Base-by-base conservation (phyloP, 2,797 vertebrate species). In the Macropus fuliginosus region DNA sequence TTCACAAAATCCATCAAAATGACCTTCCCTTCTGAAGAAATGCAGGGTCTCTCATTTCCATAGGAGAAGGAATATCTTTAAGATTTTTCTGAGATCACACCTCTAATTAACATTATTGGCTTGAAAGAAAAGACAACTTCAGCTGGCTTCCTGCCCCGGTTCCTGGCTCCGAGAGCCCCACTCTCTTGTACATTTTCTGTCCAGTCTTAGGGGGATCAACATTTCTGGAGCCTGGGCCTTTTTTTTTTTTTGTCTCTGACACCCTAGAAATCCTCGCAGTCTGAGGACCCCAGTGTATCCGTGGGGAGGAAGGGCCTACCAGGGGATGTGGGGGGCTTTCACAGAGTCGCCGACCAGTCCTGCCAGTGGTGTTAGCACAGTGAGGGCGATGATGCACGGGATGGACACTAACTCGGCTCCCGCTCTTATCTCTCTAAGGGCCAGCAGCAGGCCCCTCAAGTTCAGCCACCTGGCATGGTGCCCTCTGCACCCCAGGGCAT, bases 371-470 rank as follows among this genome's bases (percentile, higher is more conserved):
- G 74, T 46, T 87, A 87, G 74, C 0, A 1, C 10, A 87, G 12
- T 27, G 40, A 50, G 74, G 74, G 66, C 21, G 24, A 46, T 50
- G 40, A 27, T 46, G 24, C 40, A 87, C 46, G 40, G 1, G 11
- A 50, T 4, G 24, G 74, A 87, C 74, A 87, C 0, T 59, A 8
- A 92, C 8, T 66, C 4, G 34, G 24, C 4, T 31, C 90, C 40
- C 13, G 1, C n/a, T 59, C 62, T 93, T 54, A 14, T 34, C 16
- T 54, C 16, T 87, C 94, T 55, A 96, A 99, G 99, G 99, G 99
- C 95, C 99, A 99, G 54, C 99, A 99, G 98, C 99, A 99, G 97
- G 98, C 99, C 62, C 98, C 99, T 0, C 98, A 99, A 13, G 99
- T 99, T 95, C 99, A 99, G 55, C 98, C 98, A 96, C 96, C 99